Conservation (phyloP, 92 coral and sea anemone genomes). For the Actinostola sp. region DNA sequence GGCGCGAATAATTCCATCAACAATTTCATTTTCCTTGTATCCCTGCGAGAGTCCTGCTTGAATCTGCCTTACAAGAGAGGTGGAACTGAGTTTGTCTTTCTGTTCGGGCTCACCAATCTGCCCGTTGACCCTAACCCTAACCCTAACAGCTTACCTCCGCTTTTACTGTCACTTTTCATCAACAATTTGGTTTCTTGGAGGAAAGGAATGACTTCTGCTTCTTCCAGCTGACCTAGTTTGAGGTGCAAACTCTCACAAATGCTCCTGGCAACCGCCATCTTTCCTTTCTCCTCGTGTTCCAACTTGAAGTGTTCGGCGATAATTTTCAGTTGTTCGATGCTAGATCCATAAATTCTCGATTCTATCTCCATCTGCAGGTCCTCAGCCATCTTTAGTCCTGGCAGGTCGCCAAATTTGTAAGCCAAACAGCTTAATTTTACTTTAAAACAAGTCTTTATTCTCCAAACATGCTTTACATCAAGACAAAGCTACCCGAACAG, state of each 20-base stretch:
- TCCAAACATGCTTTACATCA: too few species aligned
- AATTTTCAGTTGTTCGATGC: not conserved
- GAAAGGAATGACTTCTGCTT: conserved; percentile 21
- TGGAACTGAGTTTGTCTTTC: conserved; percentile 63
- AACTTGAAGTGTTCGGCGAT: conserved; percentile 26
- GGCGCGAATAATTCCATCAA: conserved; percentile 56
- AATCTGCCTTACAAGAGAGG: conserved; percentile 58
- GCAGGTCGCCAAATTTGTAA: too few species aligned
- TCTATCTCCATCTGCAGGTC: conserved; percentile 28
- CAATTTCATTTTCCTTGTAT: conserved; percentile 45
- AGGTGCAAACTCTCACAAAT: conserved; percentile 13
- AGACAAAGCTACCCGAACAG: too few species aligned
- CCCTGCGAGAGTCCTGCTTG: conserved; percentile 37
- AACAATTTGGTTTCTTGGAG: conserved; percentile 15
- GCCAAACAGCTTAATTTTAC: too few species aligned
- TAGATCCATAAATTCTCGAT: conserved; percentile 16
- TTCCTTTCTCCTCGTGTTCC: conserved; percentile 20
- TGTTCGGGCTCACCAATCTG: conserved; percentile 69
- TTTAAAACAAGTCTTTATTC: too few species aligned
- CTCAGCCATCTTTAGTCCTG: too few species aligned
- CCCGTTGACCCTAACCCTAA: conserved; percentile 36
- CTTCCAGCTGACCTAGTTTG: conserved; percentile 2
- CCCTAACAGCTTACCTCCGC: not conserved
- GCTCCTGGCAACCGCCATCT: conserved; percentile 15
- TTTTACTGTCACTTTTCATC: conserved; percentile 5